phyloP scores from a whole-genome alignment of 1,140 invertebrate genomes.

The Tachypleus tridentatus region DNA sequence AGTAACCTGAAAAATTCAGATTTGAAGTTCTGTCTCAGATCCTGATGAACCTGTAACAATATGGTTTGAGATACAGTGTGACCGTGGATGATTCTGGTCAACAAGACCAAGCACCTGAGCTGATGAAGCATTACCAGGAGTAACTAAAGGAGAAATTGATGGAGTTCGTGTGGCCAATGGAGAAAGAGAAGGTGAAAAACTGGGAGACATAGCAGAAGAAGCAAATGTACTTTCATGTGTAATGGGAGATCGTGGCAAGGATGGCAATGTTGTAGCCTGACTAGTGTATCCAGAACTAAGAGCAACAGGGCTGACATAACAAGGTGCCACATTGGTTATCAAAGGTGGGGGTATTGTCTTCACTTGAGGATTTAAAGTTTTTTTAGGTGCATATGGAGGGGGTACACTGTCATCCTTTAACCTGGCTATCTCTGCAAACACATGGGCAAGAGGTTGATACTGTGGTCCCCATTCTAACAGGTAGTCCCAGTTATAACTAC shows the following conservation, averaged over 20 bases:
- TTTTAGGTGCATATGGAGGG: slow-evolving; percentile 21
- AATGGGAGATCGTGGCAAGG: slow-evolving; percentile 74
- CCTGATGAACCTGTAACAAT: slow-evolving; percentile 24
- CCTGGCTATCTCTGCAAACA: slow-evolving; percentile 92
- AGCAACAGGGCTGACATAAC: slow-evolving; percentile 53
- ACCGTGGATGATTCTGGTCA: slow-evolving; percentile 17
- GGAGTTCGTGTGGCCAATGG: slow-evolving; percentile 82
- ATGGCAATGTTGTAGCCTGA: slow-evolving; percentile 40
- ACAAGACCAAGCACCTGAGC: slow-evolving; percentile 8
- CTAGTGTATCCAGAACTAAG: slow-evolving; percentile 27
- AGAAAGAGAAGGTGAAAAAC: slow-evolving; percentile 84
- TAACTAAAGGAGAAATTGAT: slow-evolving; percentile 67
- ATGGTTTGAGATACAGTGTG: slow-evolving; percentile 18
- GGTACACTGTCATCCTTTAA: slow-evolving; percentile 66
- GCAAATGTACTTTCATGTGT: slow-evolving; percentile 66
- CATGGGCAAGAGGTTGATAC: slow-evolving; percentile 90
- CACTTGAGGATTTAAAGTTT: slow-evolving; percentile 41
- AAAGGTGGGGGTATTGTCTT: slow-evolving; percentile 42
- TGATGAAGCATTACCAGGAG: slow-evolving; percentile 23
- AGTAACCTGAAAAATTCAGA: slow-evolving; percentile 15
- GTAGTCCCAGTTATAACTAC: slow-evolving; percentile 99
- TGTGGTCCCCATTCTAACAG: slow-evolving; percentile 93
- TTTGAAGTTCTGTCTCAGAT: slow-evolving; percentile 30
- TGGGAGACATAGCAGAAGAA: slow-evolving; percentile 82
- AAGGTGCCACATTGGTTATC: slow-evolving; percentile 63